phyloP scores from a whole-genome alignment of 2,888 invertebrate genomes.

The Nasonia oneida region DNA sequence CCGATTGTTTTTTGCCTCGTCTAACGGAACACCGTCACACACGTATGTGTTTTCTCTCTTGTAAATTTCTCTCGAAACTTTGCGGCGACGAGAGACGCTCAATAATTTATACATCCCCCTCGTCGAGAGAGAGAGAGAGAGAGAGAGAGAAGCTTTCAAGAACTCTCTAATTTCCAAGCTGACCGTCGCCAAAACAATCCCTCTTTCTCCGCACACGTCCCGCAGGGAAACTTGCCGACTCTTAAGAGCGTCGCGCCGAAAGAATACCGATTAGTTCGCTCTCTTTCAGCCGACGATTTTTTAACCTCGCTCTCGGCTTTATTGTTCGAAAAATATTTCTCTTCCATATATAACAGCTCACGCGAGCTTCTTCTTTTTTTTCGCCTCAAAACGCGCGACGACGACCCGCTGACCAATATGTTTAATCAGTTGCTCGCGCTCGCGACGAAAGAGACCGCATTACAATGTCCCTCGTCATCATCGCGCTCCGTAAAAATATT shows the following conservation, averaged over 20 bases:
- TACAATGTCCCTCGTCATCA: background rate
- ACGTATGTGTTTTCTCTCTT: background rate
- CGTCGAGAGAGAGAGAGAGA: background rate
- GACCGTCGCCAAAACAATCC: conserved; percentile 57
- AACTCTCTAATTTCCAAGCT: conserved; percentile 56
- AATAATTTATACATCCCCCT: conserved; percentile 23
- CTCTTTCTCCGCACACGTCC: conserved; percentile 5
- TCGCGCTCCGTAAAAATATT: conserved; percentile 24
- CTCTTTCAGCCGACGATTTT: conserved; percentile 19
- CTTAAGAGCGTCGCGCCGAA: conserved; percentile 67
- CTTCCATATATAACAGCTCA: background rate
- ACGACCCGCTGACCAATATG: conserved; percentile 66
- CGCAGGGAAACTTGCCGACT: conserved; percentile 65
- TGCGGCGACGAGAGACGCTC: background rate
- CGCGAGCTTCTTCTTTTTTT: background rate
- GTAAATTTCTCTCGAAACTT: background rate
- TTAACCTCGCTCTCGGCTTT: background rate
- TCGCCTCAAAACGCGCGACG: conserved; percentile 4
- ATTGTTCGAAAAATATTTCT: conserved; percentile 36
- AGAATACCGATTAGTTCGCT: conserved; percentile 71
- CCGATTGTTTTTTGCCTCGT: conserved; percentile 3
- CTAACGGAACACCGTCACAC: conserved; percentile 17
- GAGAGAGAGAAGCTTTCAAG: conserved; percentile 33
- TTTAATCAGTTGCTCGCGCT: conserved; percentile 65
- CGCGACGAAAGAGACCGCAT: conserved; percentile 18